These are phyloP conservation scores for Himantopus leucocephalus DNA, from an alignment of 2,113 vertebrate genomes.

Conservation along the genomic window DNA sequence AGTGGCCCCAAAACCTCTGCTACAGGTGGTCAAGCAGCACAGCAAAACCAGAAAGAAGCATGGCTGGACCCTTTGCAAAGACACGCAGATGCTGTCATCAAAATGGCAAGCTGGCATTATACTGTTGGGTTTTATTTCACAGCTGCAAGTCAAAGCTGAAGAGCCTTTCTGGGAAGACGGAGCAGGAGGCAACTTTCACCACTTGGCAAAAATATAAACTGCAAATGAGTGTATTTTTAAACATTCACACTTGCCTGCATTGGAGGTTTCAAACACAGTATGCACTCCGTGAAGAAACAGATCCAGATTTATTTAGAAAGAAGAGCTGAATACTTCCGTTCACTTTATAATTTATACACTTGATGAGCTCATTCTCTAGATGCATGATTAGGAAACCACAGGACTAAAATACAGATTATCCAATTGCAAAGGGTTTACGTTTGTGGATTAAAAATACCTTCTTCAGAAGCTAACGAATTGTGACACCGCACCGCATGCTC, in stretches of 20 bases:
- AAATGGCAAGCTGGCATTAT: background rate
- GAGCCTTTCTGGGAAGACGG: background rate
- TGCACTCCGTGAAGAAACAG: background rate
- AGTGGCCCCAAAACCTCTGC: background rate
- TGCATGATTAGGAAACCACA: conserved; percentile 54
- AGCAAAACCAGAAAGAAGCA: background rate
- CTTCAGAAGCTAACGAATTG: conserved; percentile 19
- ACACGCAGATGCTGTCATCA: background rate
- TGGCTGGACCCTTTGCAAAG: background rate
- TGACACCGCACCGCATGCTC: background rate
- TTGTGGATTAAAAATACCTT: conserved; percentile 50
- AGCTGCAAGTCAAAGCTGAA: conserved; percentile 12
- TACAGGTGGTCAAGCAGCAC: background rate
- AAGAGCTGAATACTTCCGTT: background rate
- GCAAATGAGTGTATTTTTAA: conserved; percentile 28
- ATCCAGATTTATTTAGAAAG: conserved; percentile 34
- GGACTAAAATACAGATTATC: conserved; percentile 40
- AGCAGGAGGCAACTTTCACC: conserved; percentile 2
- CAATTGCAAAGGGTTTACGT: background rate
- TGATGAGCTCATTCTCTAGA: conserved; percentile 40
- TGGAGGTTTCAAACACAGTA: background rate
- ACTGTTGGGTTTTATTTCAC: background rate
- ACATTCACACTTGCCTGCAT: background rate
- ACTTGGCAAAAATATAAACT: conserved; percentile 14
- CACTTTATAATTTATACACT: conserved; percentile 6